Evolutionary conservation across 2,113 vertebrate genomes (phyloP).

Genomic region (Balaenoptera acutorostrata): DNA sequence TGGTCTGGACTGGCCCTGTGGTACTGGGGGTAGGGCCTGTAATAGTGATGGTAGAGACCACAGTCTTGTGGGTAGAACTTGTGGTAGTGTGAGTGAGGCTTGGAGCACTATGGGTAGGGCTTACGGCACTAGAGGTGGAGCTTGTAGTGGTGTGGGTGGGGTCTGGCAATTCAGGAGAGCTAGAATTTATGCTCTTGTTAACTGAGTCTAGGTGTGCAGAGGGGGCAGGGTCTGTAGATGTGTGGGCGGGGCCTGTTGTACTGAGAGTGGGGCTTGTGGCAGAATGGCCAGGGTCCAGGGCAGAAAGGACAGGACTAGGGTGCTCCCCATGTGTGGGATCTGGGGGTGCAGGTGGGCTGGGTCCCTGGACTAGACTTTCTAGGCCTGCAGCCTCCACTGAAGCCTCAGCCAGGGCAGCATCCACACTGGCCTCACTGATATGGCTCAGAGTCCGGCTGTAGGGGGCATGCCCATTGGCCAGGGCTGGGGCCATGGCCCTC

Average conservation of each 20-base stretch:
- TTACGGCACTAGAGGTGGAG: not conserved
- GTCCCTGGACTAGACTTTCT: constrained; percentile 39
- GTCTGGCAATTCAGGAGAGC: not conserved
- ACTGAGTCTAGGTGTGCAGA: not conserved
- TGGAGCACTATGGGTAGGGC: not conserved
- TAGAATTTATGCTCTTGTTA: not conserved
- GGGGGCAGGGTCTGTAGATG: not conserved
- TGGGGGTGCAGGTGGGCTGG: not conserved
- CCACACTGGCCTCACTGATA: constrained; percentile 93
- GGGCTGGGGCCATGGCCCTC: constrained; percentile 45
- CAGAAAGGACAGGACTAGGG: not conserved
- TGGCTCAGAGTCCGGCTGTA: constrained; percentile 94
- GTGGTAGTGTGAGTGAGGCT: not conserved
- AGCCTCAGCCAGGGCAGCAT: constrained; percentile 77
- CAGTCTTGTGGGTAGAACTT: not conserved
- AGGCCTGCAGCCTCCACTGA: constrained; percentile 23
- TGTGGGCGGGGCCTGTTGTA: not conserved
- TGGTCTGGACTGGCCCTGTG: not conserved
- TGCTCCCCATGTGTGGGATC: constrained; percentile 14
- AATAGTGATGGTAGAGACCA: not conserved
- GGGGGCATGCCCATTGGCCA: constrained; percentile 82
- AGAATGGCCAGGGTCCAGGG: not conserved
- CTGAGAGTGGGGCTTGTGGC: not conserved
- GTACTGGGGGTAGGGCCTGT: not conserved
- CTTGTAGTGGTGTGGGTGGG: not conserved